Conservation (phyloP, 2,797 vertebrate genomes). For the Enteromius trimaculatus region DNA sequence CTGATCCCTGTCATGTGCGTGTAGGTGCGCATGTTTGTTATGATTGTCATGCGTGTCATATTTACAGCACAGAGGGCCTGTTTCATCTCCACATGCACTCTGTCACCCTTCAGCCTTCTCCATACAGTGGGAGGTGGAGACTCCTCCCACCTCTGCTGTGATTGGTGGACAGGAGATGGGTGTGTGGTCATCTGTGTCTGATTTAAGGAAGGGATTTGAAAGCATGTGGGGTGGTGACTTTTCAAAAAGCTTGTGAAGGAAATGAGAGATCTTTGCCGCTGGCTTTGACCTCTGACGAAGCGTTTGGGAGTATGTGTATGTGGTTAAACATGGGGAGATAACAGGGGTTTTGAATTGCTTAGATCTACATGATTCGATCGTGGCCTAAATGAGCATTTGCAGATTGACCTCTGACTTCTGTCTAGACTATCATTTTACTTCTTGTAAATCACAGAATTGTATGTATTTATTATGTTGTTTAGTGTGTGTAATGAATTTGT, state of each 20-base stretch:
- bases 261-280: not conserved
- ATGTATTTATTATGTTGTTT: not conserved
- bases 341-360: not conserved
- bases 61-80: slow-evolving; percentile 32
- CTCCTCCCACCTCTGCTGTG: slow-evolving; percentile 25
- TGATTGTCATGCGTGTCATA: not conserved
- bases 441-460: not conserved
- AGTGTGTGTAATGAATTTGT: not conserved
- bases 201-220: slow-evolving; percentile 25
- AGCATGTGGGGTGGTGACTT: not conserved
- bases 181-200: slow-evolving; percentile 42
- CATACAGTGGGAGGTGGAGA: not conserved
- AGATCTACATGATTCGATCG: not conserved
- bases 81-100: slow-evolving; percentile 44
- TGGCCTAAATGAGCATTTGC: not conserved
- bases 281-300: slow-evolving; percentile 19
- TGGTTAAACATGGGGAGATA: not conserved
- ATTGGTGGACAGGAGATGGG: slow-evolving; percentile 44
- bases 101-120: slow-evolving; percentile 9
- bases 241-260: slow-evolving; percentile 6
- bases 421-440: not conserved
- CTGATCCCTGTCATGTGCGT: not conserved
- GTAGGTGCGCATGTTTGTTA: slow-evolving; percentile 32
- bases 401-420: not conserved
- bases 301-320: slow-evolving; percentile 16